Conservation (phyloP, 2,113 vertebrate species). For the Esox niger region DNA sequence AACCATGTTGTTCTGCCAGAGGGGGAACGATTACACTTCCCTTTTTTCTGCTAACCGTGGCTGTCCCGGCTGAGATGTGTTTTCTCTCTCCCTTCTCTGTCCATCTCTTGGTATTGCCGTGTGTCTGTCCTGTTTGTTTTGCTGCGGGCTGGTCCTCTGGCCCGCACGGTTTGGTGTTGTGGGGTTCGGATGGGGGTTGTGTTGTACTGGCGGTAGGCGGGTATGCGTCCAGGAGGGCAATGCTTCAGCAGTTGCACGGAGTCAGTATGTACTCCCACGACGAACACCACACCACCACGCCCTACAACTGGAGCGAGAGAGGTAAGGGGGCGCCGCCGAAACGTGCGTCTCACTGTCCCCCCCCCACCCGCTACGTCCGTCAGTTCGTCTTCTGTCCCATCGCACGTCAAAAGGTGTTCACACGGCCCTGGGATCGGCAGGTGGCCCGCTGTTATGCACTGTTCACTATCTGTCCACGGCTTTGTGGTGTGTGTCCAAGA, state of each 20-base stretch:
- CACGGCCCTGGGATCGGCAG: not conserved
- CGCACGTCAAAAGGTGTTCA: slow-evolving; percentile 36
- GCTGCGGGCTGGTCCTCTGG: slow-evolving; percentile 25
- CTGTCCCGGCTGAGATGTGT: slow-evolving; percentile 49
- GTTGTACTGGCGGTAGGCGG: slow-evolving; percentile 70
- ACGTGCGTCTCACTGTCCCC: slow-evolving; percentile 42
- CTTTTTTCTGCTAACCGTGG: slow-evolving; percentile 36
- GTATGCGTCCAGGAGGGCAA: slow-evolving; percentile 81
- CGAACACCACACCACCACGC: slow-evolving; percentile 70
- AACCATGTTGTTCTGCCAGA: not conserved
- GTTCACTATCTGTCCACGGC: not conserved
- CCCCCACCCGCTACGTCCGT: slow-evolving; percentile 38
- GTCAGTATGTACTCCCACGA: slow-evolving; percentile 84
- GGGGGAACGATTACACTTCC: too few relatives aligned
- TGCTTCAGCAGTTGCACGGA: slow-evolving; percentile 85
- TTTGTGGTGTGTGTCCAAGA: not conserved
- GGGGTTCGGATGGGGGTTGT: slow-evolving; percentile 39
- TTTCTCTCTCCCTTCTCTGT: slow-evolving; percentile 56
- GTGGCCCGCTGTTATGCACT: not conserved
- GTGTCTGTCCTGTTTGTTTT: slow-evolving; percentile 51
- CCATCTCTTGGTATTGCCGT: slow-evolving; percentile 55
- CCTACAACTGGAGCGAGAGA: slow-evolving; percentile 75
- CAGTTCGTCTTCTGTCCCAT: slow-evolving; percentile 38
- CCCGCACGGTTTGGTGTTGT: slow-evolving; percentile 15
- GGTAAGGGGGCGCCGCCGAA: slow-evolving; percentile 73